A percentile compares a stretch with the other conserved stretches of the same genome.
Conservation (phyloP, 2,113 vertebrate species). For the Bufo bufo region DNA sequence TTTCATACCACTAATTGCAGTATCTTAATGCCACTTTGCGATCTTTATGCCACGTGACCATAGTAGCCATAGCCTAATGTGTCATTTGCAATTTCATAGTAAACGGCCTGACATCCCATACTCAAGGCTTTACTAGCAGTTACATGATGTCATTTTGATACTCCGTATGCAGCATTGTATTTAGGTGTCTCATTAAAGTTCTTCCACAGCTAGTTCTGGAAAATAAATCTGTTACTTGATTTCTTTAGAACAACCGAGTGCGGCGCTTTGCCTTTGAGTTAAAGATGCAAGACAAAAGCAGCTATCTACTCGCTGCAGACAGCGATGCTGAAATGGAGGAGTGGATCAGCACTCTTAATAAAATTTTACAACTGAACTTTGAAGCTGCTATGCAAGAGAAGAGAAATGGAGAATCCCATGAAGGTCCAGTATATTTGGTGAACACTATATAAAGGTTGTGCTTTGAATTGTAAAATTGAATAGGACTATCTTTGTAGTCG, state of each 20-base stretch:
- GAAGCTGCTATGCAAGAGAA: slow-evolving; percentile 98
- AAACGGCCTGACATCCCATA: too few relatives aligned
- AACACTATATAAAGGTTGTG: neutral
- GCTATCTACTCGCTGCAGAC: slow-evolving; percentile 93
- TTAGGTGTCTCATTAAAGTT: too few relatives aligned
- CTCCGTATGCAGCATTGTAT: too few relatives aligned
- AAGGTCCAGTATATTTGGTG: slow-evolving; percentile 73
- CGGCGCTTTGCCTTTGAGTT: slow-evolving; percentile 94
- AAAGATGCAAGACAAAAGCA: slow-evolving; percentile 99
- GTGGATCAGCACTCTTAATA: slow-evolving; percentile 92
- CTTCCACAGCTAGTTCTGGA: neutral
- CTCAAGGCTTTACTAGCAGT: too few relatives aligned
- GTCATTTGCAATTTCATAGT: too few relatives aligned
- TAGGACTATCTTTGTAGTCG: too few relatives aligned
- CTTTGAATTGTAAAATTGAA: too few relatives aligned
- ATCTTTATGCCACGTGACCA: too few relatives aligned
- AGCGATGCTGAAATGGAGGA: slow-evolving; percentile 96
- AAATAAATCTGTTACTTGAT: neutral
- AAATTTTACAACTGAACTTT: slow-evolving; percentile 95
- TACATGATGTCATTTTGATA: too few relatives aligned
- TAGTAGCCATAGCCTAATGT: too few relatives aligned
- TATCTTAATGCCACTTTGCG: too few relatives aligned
- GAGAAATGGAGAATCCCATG: slow-evolving; percentile 92
- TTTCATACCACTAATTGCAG: too few relatives aligned
- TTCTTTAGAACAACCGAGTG: slow-evolving; percentile 91